phyloP scores from a whole-genome alignment of 1,140 invertebrate species.

The Zaprionus davidi region DNA sequence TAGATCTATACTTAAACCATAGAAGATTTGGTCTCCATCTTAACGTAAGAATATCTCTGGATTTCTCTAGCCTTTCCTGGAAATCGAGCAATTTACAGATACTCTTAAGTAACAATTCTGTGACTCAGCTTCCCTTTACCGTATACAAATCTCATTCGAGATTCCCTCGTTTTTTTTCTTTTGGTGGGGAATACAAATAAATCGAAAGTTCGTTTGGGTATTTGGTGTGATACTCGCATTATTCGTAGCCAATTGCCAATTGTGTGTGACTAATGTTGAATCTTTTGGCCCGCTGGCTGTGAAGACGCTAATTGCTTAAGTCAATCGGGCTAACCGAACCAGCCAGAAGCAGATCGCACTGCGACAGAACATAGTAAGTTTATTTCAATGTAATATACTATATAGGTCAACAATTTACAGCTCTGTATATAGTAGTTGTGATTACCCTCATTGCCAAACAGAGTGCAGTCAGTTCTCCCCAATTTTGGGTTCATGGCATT shows the following conservation, averaged over 20 bases:
- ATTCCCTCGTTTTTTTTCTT: slow-evolving; percentile 22
- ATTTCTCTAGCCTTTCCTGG: too few species aligned
- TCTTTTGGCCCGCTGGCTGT: slow-evolving; percentile 22
- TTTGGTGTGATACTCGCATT: slow-evolving; percentile 30
- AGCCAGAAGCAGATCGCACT: not conserved
- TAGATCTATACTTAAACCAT: not conserved
- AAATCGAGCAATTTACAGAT: too few species aligned
- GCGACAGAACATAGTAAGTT: not conserved
- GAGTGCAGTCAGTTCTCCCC: slow-evolving; percentile 1
- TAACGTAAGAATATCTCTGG: too few species aligned
- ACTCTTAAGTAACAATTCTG: not conserved
- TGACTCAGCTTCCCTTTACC: not conserved
- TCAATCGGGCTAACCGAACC: slow-evolving; percentile 40
- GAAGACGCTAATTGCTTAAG: slow-evolving; percentile 66
- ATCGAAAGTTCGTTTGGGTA: slow-evolving; percentile 37
- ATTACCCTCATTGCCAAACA: slow-evolving; percentile 8
- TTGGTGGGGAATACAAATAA: slow-evolving; percentile 47
- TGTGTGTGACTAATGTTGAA: slow-evolving; percentile 66
- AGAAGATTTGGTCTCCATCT: too few species aligned
- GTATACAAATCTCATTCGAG: not conserved
- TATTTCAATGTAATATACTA: not conserved
- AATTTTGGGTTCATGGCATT: slow-evolving; percentile 39
- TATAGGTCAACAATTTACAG: not conserved
- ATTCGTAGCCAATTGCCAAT: slow-evolving; percentile 61
- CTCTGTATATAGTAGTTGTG: not conserved